These are phyloP conservation scores for Seriola dumerili DNA, from an alignment of 2,113 vertebrate genomes.

Conservation along the genomic window DNA sequence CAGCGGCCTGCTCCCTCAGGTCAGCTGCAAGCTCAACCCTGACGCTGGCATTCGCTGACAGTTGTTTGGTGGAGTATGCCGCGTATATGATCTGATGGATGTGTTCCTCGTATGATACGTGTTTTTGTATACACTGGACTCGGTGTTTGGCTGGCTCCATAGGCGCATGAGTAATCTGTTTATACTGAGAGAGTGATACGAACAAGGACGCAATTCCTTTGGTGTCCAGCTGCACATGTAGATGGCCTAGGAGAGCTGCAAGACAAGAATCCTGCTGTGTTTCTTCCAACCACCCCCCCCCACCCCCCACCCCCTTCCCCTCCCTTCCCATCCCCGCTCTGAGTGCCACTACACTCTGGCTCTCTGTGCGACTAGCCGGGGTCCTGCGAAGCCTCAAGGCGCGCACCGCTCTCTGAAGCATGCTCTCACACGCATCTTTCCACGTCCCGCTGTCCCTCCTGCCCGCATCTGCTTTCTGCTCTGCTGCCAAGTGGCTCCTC, in stretches of 20 bases:
- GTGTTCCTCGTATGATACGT: conserved; percentile 47
- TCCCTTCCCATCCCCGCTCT: not conserved
- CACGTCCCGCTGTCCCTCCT: conserved; percentile 24
- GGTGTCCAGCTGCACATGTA: conserved; percentile 74
- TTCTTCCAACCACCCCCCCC: conserved; percentile 44
- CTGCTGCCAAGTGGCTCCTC: conserved; percentile 57
- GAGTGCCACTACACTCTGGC: conserved; percentile 16
- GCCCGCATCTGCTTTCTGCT: conserved; percentile 55
- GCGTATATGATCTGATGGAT: conserved; percentile 61
- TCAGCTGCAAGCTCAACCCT: conserved; percentile 50
- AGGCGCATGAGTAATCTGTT: conserved; percentile 74
- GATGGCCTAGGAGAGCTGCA: conserved; percentile 46
- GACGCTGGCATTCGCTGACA: conserved; percentile 48
- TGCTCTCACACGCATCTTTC: conserved; percentile 54
- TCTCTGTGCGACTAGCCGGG: not conserved
- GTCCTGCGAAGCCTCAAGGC: conserved; percentile 65
- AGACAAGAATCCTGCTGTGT: conserved; percentile 67
- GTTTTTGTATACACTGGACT: conserved; percentile 72
- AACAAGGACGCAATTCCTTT: conserved; percentile 65
- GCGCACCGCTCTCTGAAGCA: conserved; percentile 37
- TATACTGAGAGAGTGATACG: conserved; percentile 67
- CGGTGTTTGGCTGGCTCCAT: conserved; percentile 62
- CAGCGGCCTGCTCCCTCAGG: conserved; percentile 11
- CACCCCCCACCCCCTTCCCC: not conserved
- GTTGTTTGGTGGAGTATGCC: conserved; percentile 64